phyloP scores from a whole-genome alignment of 2,797 vertebrate genomes.

The Muscicapa striata region DNA sequence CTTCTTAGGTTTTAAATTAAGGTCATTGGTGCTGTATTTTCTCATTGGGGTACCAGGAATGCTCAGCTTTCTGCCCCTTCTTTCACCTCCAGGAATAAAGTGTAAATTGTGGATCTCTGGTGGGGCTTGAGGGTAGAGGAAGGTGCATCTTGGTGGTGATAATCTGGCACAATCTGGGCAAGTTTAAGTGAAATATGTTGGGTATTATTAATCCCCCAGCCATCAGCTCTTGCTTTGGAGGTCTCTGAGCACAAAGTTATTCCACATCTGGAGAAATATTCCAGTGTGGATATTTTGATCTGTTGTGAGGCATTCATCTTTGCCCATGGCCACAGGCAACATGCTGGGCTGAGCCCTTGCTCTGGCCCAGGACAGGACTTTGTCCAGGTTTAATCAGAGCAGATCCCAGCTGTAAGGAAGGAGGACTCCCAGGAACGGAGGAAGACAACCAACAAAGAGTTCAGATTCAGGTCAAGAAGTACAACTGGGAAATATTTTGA shows the following conservation, averaged over 20 bases:
- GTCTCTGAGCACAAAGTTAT: background rate
- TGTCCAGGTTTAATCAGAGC: background rate
- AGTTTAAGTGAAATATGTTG: background rate
- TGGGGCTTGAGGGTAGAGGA: background rate
- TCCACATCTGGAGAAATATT: background rate
- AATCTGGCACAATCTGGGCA: background rate
- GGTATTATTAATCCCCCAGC: background rate
- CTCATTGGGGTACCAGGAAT: background rate
- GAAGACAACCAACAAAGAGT: background rate
- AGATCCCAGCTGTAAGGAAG: background rate
- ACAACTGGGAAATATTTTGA: background rate
- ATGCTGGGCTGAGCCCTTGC: background rate
- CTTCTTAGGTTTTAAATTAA: background rate
- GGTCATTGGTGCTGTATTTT: background rate
- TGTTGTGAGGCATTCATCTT: rapidly evolving
- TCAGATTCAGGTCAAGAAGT: background rate
- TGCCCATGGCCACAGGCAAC: background rate
- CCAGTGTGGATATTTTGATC: rapidly evolving
- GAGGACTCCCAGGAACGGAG: background rate
- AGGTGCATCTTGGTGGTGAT: background rate
- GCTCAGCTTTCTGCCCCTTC: background rate
- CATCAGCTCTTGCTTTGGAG: background rate
- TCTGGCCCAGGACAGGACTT: background rate
- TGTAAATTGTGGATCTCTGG: background rate
- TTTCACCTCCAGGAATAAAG: background rate